Percentiles rank a stretch among this genome's conserved stretches.
Evolutionary conservation across 2,113 vertebrate species (phyloP).

Genomic region (Ceyx cyanopectus): DNA sequence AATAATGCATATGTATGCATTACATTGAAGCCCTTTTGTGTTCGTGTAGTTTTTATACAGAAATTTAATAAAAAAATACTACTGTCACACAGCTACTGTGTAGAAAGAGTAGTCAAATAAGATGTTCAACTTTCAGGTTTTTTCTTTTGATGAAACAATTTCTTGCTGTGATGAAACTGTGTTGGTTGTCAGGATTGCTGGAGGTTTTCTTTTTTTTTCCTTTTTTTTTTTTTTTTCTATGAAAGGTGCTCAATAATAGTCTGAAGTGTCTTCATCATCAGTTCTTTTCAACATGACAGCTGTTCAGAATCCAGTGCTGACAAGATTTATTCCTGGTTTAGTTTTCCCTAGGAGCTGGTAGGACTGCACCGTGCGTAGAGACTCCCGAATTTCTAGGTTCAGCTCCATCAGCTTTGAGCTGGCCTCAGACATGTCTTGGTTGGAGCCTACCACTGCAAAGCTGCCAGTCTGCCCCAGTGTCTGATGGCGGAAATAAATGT

Average conservation of each 20-base stretch:
- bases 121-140: conserved; percentile 19
- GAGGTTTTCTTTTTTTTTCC: neutral
- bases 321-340: conserved; percentile 65
- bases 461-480: conserved; percentile 95
- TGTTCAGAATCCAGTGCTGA: conserved; percentile 90
- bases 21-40: conserved; percentile 82
- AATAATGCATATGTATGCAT: conserved; percentile 67
- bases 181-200: conserved; percentile 1
- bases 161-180: conserved; percentile 44
- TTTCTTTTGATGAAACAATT: conserved; percentile 14
- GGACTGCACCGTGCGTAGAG: conserved; percentile 87
- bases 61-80: conserved; percentile 56
- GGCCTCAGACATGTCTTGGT: conserved; percentile 92
- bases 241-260: conserved; percentile 75
- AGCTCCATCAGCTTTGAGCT: conserved; percentile 95
- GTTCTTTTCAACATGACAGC: conserved; percentile 33
- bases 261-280: conserved; percentile 30
- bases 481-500: conserved; percentile 98
- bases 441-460: conserved; percentile 91
- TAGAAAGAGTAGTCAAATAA: conserved; percentile 67
- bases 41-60: conserved; percentile 61
- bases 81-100: conserved; percentile 54
- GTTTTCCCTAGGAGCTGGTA: conserved; percentile 78
- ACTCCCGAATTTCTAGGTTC: conserved; percentile 95
- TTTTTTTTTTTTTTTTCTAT: neutral